phyloP scores from a whole-genome alignment of 2,888 invertebrate genomes.

The Tenthredo notha region DNA sequence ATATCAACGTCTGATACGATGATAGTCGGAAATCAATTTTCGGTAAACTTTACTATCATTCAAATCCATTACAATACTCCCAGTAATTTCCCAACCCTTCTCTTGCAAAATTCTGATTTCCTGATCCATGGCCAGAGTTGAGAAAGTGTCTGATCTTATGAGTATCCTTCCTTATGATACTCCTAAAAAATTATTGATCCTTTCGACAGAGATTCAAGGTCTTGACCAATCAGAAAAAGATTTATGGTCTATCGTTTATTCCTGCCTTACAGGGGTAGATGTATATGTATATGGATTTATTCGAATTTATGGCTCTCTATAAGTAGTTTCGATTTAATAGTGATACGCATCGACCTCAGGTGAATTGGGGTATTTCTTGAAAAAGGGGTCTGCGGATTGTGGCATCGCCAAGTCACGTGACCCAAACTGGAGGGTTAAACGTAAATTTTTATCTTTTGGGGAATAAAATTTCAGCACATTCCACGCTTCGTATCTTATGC shows the following conservation, averaged over 20 bases:
- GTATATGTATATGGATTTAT: not conserved
- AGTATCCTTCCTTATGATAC: not conserved
- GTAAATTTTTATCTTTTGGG: not conserved
- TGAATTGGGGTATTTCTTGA: slow-evolving; percentile 9
- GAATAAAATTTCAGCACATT: slow-evolving; percentile 38
- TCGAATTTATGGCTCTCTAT: slow-evolving; percentile 7
- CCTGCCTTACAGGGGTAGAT: not conserved
- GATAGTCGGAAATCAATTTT: too few species aligned
- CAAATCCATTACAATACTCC: too few species aligned
- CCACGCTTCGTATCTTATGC: slow-evolving; percentile 27
- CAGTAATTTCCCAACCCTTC: too few species aligned
- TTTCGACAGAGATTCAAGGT: not conserved
- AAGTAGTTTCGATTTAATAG: slow-evolving; percentile 5
- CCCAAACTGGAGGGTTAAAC: not conserved
- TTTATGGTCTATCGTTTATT: not conserved
- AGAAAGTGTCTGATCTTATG: not conserved
- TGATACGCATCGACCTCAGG: not conserved
- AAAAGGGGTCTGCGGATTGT: not conserved
- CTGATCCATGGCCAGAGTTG: not conserved
- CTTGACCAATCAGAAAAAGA: not conserved
- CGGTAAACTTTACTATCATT: too few species aligned
- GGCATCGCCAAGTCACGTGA: not conserved
- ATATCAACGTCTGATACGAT: not conserved
- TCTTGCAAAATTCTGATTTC: too few species aligned
- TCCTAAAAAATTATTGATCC: not conserved